Base-by-base conservation (phyloP, 2,888 invertebrate species). In the Dascillus cervinus region DNA sequence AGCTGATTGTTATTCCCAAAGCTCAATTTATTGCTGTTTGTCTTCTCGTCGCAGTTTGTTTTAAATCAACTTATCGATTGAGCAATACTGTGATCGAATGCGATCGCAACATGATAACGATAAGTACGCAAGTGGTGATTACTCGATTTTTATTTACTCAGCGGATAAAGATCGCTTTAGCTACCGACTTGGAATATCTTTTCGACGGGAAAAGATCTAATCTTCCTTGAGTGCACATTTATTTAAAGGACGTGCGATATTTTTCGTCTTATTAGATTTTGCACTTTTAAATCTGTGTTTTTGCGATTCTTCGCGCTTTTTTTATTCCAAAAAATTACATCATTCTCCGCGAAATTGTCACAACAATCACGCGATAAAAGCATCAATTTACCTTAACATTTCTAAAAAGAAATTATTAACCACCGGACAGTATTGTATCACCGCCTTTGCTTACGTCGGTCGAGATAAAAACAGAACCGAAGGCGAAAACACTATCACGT, bases 1-100 rank as follows among this genome's bases (percentile, higher is more conserved):
- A 21, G 21, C 14, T 28, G 28, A 28, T 28, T 28, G 28, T 28
- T 28, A 28, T 28, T 28, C 28, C 28, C 28, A 20, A 28, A 28
- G 28, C 28, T 14, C 21, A 21, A 21, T 28, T 28, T 28, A 28
- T 21, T 20, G 22, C 21, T 9, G 22, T 21, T n/a, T 28, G 28
- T 21, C 17, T 20, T 28, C 22, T n/a, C 13, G 13, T 28, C 21
- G 6, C n/a, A 19, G 10, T 8, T 19, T 26, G 15, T 17, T n/a
- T n/a, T 13, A 19, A 26, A 19, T 22, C 28, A 5, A 17, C n/a
- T 28, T 28, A 28, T 28, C 22, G 22, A 28, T 21, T 28, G 13
- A 28, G 22, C 21, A 28, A 13, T 21, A 21, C n/a, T n/a, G n/a
- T 28, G 11, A 28, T 28, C 28, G 20, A 13, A 20, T 28, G 26